Evolutionary conservation across 2,797 vertebrate species (phyloP).

Genomic region (Crenichthys baileyi): DNA sequence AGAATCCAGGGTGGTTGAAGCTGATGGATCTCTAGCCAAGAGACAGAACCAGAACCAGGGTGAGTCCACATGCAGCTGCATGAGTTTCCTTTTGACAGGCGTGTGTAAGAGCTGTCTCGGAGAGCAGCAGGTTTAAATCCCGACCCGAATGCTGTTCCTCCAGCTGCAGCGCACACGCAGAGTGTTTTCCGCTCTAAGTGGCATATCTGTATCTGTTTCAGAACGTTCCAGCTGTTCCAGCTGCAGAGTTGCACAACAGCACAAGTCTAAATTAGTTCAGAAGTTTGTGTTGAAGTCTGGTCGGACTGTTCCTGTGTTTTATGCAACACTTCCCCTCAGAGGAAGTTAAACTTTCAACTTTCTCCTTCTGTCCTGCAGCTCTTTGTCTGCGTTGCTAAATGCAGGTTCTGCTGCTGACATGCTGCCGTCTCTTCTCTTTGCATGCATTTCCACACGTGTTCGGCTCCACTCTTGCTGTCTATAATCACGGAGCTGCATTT

Average conservation of each 20-base stretch:
- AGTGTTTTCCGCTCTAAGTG: background rate
- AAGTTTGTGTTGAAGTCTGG: too few relatives aligned
- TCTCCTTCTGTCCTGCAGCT: background rate
- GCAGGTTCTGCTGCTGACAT: background rate
- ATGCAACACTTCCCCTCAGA: background rate
- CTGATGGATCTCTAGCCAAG: constrained; percentile 48
- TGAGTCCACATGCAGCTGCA: constrained; percentile 57
- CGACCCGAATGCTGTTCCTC: too few relatives aligned
- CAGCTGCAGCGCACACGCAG: background rate
- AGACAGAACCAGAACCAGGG: constrained; percentile 53
- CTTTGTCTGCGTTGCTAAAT: background rate
- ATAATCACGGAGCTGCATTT: constrained; percentile 21
- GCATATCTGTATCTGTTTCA: background rate
- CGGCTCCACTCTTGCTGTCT: constrained; percentile 12
- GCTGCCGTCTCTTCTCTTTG: too few relatives aligned
- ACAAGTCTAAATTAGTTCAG: background rate
- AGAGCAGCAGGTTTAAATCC: constrained; percentile 1
- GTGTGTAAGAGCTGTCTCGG: background rate
- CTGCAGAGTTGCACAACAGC: too few relatives aligned
- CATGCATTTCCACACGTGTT: background rate
- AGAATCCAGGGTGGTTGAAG: constrained; percentile 32
- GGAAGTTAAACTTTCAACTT: background rate
- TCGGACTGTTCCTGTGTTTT: background rate
- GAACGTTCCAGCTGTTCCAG: background rate
- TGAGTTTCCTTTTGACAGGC: background rate